Evolutionary conservation across 2,888 invertebrate genomes (phyloP), one percentile per base, ranked within the genome.

Genomic region (Pterobdella sp.): DNA sequence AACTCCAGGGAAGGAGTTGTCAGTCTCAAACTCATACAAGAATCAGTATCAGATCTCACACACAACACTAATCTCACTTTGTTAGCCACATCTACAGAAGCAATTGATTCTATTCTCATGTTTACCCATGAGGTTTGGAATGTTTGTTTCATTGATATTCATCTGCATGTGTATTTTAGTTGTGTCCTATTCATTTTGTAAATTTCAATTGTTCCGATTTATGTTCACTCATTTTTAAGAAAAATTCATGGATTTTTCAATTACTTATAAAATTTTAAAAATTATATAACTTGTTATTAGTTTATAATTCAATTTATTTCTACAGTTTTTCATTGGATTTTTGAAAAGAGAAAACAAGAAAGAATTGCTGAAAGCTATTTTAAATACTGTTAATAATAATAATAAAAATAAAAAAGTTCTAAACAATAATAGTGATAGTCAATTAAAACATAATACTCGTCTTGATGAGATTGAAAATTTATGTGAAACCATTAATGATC

Each of bases 321-420:
- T 42, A 42, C 42, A 56, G 60, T 56, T 56, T 56, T 56, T 56
- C 60, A 56, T 56, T 14, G 60, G 60, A 14, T n/a, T 56, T 22
- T n/a, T 56, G 14, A 56, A n/a, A 22, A 56, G 26, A 26, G 26
- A 7, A 34, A n/a, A 67, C 22, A 49, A 63, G 67, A 63, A 22
- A 32, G 34, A 56, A 64, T 29, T 66, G 60, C 0, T 35, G 14
- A 35, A 26, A 0, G 37, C 22, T 73, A 73, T 2, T 74, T 22
- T 18, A 74, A 74, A n/a, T 73, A 73, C n/a, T 69, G 69, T 1
- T 63, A 3, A 7, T 56, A 56, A 7, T 56, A 56, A n/a, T 56
- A 66, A 10, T 35, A 66, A 18, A 22, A 66, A 4, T 66, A 66
- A 4, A 4, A 66, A 4, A 31, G 32, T 3, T 66, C 26, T 3